Evolutionary conservation across 2,113 vertebrate genomes (phyloP).

Genomic region (Coregonus clupeaformis): DNA sequence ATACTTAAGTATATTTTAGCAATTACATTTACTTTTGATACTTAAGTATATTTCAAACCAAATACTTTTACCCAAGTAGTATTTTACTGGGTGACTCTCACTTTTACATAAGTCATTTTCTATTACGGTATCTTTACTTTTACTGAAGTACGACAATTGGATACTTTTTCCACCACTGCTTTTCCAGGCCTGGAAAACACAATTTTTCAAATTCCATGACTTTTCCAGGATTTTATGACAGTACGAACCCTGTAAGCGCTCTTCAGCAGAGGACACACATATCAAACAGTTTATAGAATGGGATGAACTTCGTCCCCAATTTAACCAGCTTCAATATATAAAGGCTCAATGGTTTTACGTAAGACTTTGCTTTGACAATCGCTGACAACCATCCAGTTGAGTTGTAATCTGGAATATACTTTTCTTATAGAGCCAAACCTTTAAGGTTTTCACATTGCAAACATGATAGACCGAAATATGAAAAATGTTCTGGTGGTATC

Average conservation of each 20-base stretch:
- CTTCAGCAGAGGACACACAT: not conserved
- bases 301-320: slow-evolving; percentile 57
- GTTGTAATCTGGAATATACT: not conserved
- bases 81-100: too few relatives aligned
- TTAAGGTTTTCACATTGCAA: slow-evolving; percentile 13
- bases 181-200: too few relatives aligned
- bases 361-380: not conserved
- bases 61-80: too few relatives aligned
- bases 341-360: not conserved
- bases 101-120: too few relatives aligned
- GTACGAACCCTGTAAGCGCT: not conserved
- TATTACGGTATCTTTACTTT: too few relatives aligned
- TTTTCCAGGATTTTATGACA: too few relatives aligned
- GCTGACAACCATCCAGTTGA: not conserved
- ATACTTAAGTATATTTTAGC: too few relatives aligned
- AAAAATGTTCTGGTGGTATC: slow-evolving; percentile 87
- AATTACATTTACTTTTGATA: too few relatives aligned
- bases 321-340: slow-evolving; percentile 19
- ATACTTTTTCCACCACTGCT: too few relatives aligned
- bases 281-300: not conserved
- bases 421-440: not conserved
- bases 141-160: too few relatives aligned
- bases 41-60: too few relatives aligned
- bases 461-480: slow-evolving; percentile 82
- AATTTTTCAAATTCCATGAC: too few relatives aligned